Evolutionary conservation across 2,888 invertebrate genomes (phyloP), one percentile per base, ranked within the genome.

Genomic region (Thymelicus acteon): DNA sequence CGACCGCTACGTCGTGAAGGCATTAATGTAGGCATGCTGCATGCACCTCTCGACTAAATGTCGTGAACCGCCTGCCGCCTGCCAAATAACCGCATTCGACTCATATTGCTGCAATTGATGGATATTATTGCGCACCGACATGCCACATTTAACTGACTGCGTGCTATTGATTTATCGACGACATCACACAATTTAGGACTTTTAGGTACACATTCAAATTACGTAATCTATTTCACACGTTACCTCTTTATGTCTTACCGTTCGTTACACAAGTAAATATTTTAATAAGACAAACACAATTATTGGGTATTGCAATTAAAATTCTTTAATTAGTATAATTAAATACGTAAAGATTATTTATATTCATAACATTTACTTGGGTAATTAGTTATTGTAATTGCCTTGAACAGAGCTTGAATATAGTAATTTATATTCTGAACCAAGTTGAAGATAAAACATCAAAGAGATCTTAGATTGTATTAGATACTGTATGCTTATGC

Each of bases 1-100:
- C 79, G 79, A 81, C 82, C 82, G 82, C 82, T 85, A 80, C 77
- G 75, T 76, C 74, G 77, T 78, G 79, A 75, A 52, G 74, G 75
- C 77, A 82, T 80, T 79, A 79, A 80, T 80, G 77, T 78, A 80
- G 75, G 78, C 80, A 81, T 79, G 78, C 77, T 75, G 78, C 80
- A 81, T 79, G 78, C 77, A 76, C 67, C 74, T 76, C 75, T 74
- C 72, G 75, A 78, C 76, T 75, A 79, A 80, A 82, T 79, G 78
- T 78, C 81, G 80, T 76, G 75, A 77, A 78, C 78, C 75, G 77
- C 78, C 61, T 54, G 57, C 60, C 58, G 57, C 58, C 58, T 58
- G 58, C 37, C 63, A 63, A 69, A 63, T 58, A 58, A 58, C 58
- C 63, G 52, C 66, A 60, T 52, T 47, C 47, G 44, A 12, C 47